Base-by-base conservation (phyloP, 2,888 invertebrate genomes). In the Mesoligia furuncula region DNA sequence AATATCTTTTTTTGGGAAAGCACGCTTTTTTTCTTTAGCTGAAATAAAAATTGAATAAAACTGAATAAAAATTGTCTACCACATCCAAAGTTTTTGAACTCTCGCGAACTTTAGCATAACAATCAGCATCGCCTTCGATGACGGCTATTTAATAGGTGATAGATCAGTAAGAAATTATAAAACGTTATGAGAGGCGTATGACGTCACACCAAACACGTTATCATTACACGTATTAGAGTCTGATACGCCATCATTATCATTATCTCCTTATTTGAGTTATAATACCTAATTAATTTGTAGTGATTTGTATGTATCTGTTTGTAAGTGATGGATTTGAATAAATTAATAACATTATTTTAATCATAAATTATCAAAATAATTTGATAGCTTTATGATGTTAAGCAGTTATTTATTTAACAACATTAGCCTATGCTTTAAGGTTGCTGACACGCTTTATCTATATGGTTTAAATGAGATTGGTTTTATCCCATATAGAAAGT, bases 251-350 rank as follows among this genome's bases (percentile, higher is more conserved):
- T 68, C 59, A 81, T 68, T 59, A 78, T 77, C 39, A 77, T 87
- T 81, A 80, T 77, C 83, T 75, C 59, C 75, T 57, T 80, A 83
- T 75, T 78, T 66, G 61, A 79, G 42, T 66, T 79, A 81, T 81
- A 75, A 79, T 80, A 85, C 65, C 72, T 83, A 68, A 86, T 85
- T 79, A 79, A 81, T 81, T 81, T 84, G 77, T 84, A 76, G 81
- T 87, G 80, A 86, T 84, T 82, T 87, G 84, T 88, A 86, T 78
- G 75, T 83, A 81, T 83, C 80, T 86, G 73, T 79, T 83, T 77
- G 73, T 68, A 78, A 82, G 80, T 88, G 84, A 88, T 82, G 79
- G 80, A 87, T 88, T 84, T 83, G 76, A 87, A 87, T 87, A 88
- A 75, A 87, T 86, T 88, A 83, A 82, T 79, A 76, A 82, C 64